These are phyloP conservation scores for Ectropis crepuscularia DNA, from an alignment of 2,888 invertebrate species.

Conservation along the genomic window DNA sequence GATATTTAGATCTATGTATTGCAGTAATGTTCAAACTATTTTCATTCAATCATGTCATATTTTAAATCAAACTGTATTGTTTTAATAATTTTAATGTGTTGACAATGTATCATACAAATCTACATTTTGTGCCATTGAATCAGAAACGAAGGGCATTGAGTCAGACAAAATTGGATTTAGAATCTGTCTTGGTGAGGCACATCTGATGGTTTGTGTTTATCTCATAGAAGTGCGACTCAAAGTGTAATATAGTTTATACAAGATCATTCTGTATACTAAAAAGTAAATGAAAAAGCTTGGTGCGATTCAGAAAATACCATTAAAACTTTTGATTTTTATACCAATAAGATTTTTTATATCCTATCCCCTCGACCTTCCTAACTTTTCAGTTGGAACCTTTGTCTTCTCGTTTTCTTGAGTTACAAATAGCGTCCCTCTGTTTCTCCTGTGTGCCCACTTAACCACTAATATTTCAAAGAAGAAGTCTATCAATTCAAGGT, in stretches of 20 bases:
- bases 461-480: not conserved
- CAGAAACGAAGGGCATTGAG: conserved; percentile 65
- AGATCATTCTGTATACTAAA: conserved; percentile 84
- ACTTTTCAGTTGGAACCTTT: conserved; percentile 30
- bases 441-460: not conserved
- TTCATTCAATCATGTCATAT: conserved; percentile 58
- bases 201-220: conserved; percentile 70
- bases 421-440: not conserved
- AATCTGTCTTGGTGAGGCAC: conserved; percentile 69
- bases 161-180: conserved; percentile 80
- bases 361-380: conserved; percentile 37
- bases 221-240: conserved; percentile 68
- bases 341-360: conserved; percentile 76
- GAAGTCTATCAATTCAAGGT: too few relatives aligned
- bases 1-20: conserved; percentile 61
- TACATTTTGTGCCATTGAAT: conserved; percentile 72
- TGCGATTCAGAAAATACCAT: conserved; percentile 85
- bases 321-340: conserved; percentile 86
- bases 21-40: conserved; percentile 67
- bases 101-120: conserved; percentile 52
- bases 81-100: conserved; percentile 46
- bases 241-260: conserved; percentile 81
- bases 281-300: conserved; percentile 85
- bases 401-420: conserved; percentile 17
- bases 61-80: conserved; percentile 50